Evolutionary conservation across 2,888 invertebrate genomes (phyloP).

Genomic region (Malthinus flaveolus): DNA sequence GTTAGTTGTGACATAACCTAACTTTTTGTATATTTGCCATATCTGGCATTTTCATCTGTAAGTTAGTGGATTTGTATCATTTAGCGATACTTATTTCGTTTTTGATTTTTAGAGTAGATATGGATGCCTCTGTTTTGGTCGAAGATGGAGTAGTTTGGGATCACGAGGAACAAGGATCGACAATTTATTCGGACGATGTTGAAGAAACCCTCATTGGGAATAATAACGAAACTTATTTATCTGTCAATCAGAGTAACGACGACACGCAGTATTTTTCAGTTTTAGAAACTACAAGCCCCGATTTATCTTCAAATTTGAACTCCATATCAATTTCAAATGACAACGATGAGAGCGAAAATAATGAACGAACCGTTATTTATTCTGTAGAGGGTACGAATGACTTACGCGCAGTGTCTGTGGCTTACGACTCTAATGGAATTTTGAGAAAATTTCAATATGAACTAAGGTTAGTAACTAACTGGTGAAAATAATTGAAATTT

Average conservation of each 20-base stretch:
- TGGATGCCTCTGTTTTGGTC: slow-evolving; percentile 24
- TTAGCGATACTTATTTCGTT: neutral
- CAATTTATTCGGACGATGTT: slow-evolving; percentile 29
- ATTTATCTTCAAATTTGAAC: slow-evolving; percentile 39
- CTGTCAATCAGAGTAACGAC: slow-evolving; percentile 42
- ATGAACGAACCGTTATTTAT: slow-evolving; percentile 44
- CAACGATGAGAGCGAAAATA: slow-evolving; percentile 29
- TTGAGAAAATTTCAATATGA: slow-evolving; percentile 52
- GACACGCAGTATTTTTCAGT: slow-evolving; percentile 49
- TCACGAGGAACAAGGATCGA: slow-evolving; percentile 27
- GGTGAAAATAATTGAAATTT: no score
- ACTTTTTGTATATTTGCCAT: neutral
- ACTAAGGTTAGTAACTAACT: slow-evolving; percentile 41
- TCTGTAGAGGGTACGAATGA: slow-evolving; percentile 50
- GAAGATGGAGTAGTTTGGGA: slow-evolving; percentile 34
- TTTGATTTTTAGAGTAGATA: no score
- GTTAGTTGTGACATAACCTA: neutral
- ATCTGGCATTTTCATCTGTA: neutral
- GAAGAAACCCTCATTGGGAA: slow-evolving; percentile 38
- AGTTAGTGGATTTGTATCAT: neutral
- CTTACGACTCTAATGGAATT: slow-evolving; percentile 51
- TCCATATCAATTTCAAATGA: slow-evolving; percentile 27
- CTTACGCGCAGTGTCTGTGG: slow-evolving; percentile 49
- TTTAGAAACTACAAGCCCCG: slow-evolving; percentile 42
- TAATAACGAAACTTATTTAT: slow-evolving; percentile 45